A percentile compares a stretch with the other conserved stretches of the same genome.
Evolutionary conservation across 1,140 invertebrate species (phyloP).

Genomic region (Drosophila pectinifera): DNA sequence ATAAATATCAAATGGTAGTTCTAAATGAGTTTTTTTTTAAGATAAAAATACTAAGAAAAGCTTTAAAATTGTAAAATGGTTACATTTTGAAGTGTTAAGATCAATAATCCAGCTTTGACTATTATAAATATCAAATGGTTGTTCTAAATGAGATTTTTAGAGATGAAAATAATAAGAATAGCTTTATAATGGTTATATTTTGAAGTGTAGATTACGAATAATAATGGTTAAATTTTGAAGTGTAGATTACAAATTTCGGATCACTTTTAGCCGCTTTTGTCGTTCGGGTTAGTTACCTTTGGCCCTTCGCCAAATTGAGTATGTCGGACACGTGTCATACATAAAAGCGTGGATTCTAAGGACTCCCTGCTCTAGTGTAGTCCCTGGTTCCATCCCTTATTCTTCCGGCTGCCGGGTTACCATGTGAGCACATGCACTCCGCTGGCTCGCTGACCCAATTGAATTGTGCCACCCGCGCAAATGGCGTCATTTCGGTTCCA

Average conservation of each 20-base stretch:
- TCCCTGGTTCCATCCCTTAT: constrained; percentile 3
- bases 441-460: constrained; percentile 45
- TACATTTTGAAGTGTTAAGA: too few species aligned
- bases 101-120: too few species aligned
- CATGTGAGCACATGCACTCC: constrained; percentile 27
- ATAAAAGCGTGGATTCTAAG: constrained; percentile 60
- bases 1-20: too few species aligned
- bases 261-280: constrained; percentile 17
- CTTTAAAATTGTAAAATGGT: too few species aligned
- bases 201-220: too few species aligned
- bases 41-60: too few species aligned
- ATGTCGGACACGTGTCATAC: constrained; percentile 70
- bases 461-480: constrained; percentile 42
- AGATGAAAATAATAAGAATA: too few species aligned
- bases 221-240: too few species aligned
- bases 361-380: constrained; percentile 36
- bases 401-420: constrained; percentile 6
- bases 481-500: constrained; percentile 59
- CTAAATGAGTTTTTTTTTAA: too few species aligned
- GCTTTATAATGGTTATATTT: too few species aligned
- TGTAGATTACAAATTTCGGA: constrained; percentile 13
- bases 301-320: constrained; percentile 44
- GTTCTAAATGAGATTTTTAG: too few species aligned
- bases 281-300: constrained; percentile 28
- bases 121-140: too few species aligned